A percentile compares a stretch with the other conserved stretches of the same genome.
Evolutionary conservation across 1,140 invertebrate genomes (phyloP).

Genomic region (Pogonus chalceus): DNA sequence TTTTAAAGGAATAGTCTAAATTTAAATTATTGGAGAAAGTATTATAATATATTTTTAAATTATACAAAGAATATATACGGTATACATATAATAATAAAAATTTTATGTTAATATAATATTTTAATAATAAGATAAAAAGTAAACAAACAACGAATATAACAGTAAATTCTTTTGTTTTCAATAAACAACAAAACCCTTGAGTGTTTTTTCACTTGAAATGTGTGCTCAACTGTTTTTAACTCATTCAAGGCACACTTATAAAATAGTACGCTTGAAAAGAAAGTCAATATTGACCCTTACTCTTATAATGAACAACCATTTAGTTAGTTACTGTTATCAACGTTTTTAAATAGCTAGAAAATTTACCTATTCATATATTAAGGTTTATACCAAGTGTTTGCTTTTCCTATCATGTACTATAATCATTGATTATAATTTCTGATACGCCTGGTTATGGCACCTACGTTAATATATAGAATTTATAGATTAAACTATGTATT

Average conservation of each 20-base stretch:
- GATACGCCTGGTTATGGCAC: no score
- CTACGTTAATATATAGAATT: no score
- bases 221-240: not conserved
- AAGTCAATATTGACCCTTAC: not conserved
- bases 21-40: not conserved
- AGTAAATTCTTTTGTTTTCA: not conserved
- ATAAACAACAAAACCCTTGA: not conserved
- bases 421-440: not conserved
- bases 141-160: not conserved
- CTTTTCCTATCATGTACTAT: not conserved
- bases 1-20: not conserved
- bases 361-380: not conserved
- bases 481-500: no score
- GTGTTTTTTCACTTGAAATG: not conserved
- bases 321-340: constrained; percentile 1
- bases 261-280: not conserved
- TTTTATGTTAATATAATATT: not conserved
- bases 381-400: not conserved
- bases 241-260: not conserved
- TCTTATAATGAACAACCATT: not conserved
- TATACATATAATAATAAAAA: not conserved
- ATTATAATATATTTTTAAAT: not conserved
- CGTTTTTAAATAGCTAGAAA: not conserved
- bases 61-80: not conserved
- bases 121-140: not conserved